Evolutionary conservation across 2,797 vertebrate species (phyloP).

Genomic region (Typhlichthys eigenmanni): DNA sequence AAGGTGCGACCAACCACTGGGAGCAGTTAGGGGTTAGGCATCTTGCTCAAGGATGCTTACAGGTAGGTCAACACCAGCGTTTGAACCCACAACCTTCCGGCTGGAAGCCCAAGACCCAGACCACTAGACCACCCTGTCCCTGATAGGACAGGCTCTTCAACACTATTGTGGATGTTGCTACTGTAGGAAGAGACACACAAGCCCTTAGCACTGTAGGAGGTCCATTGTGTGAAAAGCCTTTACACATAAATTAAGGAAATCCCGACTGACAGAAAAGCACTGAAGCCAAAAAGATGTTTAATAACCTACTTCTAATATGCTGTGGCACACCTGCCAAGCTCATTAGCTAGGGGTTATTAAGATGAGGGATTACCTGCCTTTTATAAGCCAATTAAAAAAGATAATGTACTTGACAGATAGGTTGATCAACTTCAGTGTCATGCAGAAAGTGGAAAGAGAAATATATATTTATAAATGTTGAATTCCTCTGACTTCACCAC

Average conservation of each 20-base stretch:
- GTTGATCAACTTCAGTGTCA: not conserved
- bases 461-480: too few relatives aligned
- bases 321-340: constrained; percentile 43
- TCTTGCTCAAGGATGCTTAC: too few relatives aligned
- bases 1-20: too few relatives aligned
- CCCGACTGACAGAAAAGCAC: constrained; percentile 32
- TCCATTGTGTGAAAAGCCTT: constrained; percentile 11
- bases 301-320: constrained; percentile 37
- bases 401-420: not conserved
- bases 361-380: constrained; percentile 24
- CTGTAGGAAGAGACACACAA: not conserved
- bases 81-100: too few relatives aligned
- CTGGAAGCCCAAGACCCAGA: too few relatives aligned
- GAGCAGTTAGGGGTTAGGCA: too few relatives aligned
- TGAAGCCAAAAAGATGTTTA: constrained; percentile 37
- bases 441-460: not conserved
- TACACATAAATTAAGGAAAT: constrained; percentile 32
- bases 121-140: too few relatives aligned
- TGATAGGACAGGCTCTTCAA: too few relatives aligned
- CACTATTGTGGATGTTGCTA: not conserved
- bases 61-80: too few relatives aligned
- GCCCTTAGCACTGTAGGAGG: constrained; percentile 15
- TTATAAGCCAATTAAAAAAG: not conserved
- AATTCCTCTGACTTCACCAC: too few relatives aligned
- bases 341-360: constrained; percentile 43